Evolutionary conservation across 1,140 invertebrate species (phyloP).

Genomic region (Drosophila albomicans): DNA sequence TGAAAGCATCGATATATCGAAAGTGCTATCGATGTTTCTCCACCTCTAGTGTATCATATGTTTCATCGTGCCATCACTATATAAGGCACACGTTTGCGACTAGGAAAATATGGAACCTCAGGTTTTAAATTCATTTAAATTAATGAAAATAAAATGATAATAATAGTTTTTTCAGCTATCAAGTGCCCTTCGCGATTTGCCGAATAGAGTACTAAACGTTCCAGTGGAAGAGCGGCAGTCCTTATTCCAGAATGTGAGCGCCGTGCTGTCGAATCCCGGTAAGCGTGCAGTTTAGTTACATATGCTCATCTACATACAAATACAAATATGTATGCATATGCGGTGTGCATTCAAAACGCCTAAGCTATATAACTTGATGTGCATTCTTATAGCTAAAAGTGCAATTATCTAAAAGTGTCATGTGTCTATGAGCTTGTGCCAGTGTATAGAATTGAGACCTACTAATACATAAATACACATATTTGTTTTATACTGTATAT

Average conservation of each 20-base stretch:
- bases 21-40: too few species aligned
- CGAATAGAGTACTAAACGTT: conserved; percentile 91
- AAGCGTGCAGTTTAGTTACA: conserved; percentile 54
- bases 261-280: conserved; percentile 91
- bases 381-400: background rate
- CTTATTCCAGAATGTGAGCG: conserved; percentile 90
- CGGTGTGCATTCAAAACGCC: background rate
- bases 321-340: background rate
- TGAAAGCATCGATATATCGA: too few species aligned
- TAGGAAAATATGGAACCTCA: conserved; percentile 52
- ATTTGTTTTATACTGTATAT: background rate
- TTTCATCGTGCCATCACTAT: background rate
- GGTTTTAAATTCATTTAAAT: conserved; percentile 21
- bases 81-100: conserved; percentile 41
- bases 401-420: background rate
- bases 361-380: background rate
- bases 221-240: conserved; percentile 90
- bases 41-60: too few species aligned
- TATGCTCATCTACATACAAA: background rate
- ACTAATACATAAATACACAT: background rate
- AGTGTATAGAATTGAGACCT: background rate
- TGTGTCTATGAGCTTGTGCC: background rate
- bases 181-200: conserved; percentile 92
- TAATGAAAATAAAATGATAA: background rate
- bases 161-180: conserved; percentile 64